These are phyloP conservation scores for Drosophila navojoa DNA, from an alignment of 1,140 invertebrate genomes.

Conservation along the genomic window DNA sequence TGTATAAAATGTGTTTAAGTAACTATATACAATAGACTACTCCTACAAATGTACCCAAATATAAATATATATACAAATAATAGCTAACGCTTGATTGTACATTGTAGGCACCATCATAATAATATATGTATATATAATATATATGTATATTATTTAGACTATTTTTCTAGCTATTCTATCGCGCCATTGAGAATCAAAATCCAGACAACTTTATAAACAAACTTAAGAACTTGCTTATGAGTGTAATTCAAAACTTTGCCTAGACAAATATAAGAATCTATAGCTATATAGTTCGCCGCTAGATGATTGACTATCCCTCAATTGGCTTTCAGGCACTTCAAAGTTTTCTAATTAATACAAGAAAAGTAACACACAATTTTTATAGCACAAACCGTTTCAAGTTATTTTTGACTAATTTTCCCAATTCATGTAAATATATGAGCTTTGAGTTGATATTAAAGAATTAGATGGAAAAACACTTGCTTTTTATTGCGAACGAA, in stretches of 20 bases:
- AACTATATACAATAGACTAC: conserved; percentile 14
- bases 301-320: too few relatives aligned
- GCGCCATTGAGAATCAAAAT: conserved; percentile 57
- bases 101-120: conserved; percentile 41
- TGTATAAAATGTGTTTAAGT: conserved; percentile 56
- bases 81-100: conserved; percentile 51
- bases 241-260: not conserved
- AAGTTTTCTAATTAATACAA: not conserved
- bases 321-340: not conserved
- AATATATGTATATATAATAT: conserved; percentile 4
- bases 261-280: too few relatives aligned
- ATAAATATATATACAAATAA: conserved; percentile 40
- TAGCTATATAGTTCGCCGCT: too few relatives aligned
- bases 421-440: conserved; percentile 1
- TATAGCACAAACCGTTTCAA: not conserved
- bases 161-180: conserved; percentile 61
- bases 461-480: not conserved
- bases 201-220: conserved; percentile 51
- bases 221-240: conserved; percentile 8
- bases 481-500: not conserved
- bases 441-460: conserved; percentile 1
- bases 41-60: conserved; percentile 12
- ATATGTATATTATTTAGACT: conserved; percentile 17
- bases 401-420: not conserved
- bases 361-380: too few relatives aligned